Percentiles rank a stretch among this genome's conserved stretches.
phyloP scores from a whole-genome alignment of 1,140 invertebrate species.

The Drosophila athabasca region DNA sequence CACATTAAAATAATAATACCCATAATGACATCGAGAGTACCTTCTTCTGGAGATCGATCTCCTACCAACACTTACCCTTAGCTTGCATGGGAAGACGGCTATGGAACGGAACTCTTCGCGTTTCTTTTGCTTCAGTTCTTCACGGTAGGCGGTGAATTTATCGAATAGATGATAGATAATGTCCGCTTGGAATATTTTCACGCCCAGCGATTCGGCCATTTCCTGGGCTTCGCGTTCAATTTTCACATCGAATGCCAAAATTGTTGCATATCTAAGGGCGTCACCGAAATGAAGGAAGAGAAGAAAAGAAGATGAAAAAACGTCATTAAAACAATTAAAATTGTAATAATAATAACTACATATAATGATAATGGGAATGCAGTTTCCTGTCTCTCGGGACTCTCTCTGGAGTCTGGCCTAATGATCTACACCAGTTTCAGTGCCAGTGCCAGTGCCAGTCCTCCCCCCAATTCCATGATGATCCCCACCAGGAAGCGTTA shows the following conservation, averaged over 20 bases:
- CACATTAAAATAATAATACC: slow-evolving; percentile 60
- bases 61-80: slow-evolving; percentile 87
- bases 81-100: slow-evolving; percentile 99
- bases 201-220: slow-evolving; percentile 95
- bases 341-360: slow-evolving; percentile 54
- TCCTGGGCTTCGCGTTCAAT: slow-evolving; percentile 99
- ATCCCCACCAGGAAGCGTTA: slow-evolving; percentile 66
- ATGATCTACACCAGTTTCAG: slow-evolving; percentile 32
- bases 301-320: slow-evolving; percentile 1
- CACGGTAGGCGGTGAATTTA: slow-evolving; percentile 96
- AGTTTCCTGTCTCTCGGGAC: slow-evolving; percentile 8
- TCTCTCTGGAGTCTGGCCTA: slow-evolving; percentile 54
- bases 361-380: slow-evolving; percentile 41
- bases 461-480: slow-evolving; percentile 20
- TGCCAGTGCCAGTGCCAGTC: no score
- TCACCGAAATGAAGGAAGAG: slow-evolving; percentile 4
- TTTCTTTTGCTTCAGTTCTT: slow-evolving; percentile 96
- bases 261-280: slow-evolving; percentile 93
- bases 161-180: slow-evolving; percentile 99
- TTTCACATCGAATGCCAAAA: slow-evolving; percentile 99
- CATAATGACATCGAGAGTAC: slow-evolving; percentile 51
- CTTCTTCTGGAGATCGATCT: background rate
- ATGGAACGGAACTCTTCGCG: slow-evolving; percentile 97
- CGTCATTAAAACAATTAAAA: slow-evolving; percentile 67
- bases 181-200: slow-evolving; percentile 99